These are phyloP conservation scores for Rhinopithecus roxellana DNA, from an alignment of 2,113 vertebrate genomes.

Conservation along the genomic window DNA sequence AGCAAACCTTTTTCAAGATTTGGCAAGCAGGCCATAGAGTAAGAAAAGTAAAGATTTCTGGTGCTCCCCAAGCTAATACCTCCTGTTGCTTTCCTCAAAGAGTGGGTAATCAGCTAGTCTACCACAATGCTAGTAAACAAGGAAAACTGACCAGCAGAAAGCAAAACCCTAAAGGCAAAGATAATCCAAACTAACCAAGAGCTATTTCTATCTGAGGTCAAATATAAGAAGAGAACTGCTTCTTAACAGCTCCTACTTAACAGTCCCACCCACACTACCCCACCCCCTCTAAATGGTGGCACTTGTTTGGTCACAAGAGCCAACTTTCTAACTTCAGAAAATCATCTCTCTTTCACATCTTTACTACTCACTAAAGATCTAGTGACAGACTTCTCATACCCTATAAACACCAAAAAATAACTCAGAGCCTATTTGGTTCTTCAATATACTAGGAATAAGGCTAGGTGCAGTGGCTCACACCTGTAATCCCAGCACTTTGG, in stretches of 20 bases:
- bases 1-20: conserved; percentile 34
- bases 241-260: neutral
- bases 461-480: too few species aligned
- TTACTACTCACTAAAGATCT: neutral
- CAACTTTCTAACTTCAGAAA: neutral
- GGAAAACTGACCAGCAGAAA: neutral
- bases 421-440: neutral
- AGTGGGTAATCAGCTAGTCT: conserved; percentile 30
- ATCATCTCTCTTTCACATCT: neutral
- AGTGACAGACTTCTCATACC: neutral
- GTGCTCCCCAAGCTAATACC: conserved; percentile 5
- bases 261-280: neutral
- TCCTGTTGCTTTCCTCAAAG: conserved; percentile 2
- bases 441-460: neutral
- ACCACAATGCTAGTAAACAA: conserved; percentile 13
- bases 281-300: neutral
- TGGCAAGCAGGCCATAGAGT: neutral
- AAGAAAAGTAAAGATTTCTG: conserved; percentile 42
- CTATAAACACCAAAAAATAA: neutral
- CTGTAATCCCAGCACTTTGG: too few species aligned
- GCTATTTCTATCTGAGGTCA: neutral
- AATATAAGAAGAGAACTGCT: neutral
- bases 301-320: neutral
- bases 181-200: conserved; percentile 6
- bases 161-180: conserved; percentile 19